Evolutionary conservation across 2,888 invertebrate species (phyloP).

Genomic region (Melieria picta): DNA sequence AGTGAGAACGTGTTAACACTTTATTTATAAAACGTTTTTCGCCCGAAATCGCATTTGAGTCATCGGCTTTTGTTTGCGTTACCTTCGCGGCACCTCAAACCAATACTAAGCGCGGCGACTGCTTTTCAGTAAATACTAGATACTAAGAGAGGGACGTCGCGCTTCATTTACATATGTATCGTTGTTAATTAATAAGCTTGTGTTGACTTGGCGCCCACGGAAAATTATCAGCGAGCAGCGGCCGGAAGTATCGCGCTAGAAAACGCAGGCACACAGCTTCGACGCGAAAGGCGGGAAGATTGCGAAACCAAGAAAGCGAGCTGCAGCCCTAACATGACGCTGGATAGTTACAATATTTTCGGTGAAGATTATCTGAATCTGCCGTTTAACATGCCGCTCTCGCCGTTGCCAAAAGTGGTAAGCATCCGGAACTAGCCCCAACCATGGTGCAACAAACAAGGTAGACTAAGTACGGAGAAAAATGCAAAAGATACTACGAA

Average conservation of each 20-base stretch:
- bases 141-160: no score
- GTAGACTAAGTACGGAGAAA: no score
- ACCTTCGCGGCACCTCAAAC: no score
- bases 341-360: slow-evolving; percentile 61
- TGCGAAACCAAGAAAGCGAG: not conserved
- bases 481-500: no score
- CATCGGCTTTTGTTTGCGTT: slow-evolving; percentile 19
- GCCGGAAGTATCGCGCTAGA: not conserved
- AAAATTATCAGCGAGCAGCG: not conserved
- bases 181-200: no score
- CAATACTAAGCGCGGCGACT: no score
- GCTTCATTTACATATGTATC: no score
- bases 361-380: slow-evolving; percentile 59
- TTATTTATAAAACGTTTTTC: slow-evolving; percentile 38
- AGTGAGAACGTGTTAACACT: slow-evolving; percentile 31
- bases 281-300: not conserved
- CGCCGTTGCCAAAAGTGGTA: slow-evolving; percentile 63
- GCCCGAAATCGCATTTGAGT: slow-evolving; percentile 33
- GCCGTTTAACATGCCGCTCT: slow-evolving; percentile 61
- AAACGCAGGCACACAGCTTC: no score
- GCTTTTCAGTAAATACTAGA: not conserved
- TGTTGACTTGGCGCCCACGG: no score
- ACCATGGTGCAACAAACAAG: no score
- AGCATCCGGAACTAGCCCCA: no score
- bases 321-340: slow-evolving; percentile 55